Conservation (phyloP, 1,140 invertebrate genomes). For the Phenacoccus solenopsis region DNA sequence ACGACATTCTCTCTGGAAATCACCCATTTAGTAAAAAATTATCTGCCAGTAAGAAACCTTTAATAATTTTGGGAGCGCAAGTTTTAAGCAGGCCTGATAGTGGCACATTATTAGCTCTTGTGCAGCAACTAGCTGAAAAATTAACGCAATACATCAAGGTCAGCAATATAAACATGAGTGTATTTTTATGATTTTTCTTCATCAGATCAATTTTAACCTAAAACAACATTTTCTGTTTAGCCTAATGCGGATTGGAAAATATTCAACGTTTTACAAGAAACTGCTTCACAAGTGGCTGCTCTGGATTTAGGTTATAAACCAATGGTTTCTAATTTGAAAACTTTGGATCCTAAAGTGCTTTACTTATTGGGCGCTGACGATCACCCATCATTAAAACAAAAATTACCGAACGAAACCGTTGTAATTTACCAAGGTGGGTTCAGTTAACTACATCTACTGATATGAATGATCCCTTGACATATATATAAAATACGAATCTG, state of each 20-base stretch:
- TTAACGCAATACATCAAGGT: slow-evolving; percentile 36
- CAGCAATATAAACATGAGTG: slow-evolving; percentile 31
- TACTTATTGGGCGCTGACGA: slow-evolving; percentile 90
- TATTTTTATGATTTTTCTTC: too few relatives aligned
- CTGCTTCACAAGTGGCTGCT: slow-evolving; percentile 87
- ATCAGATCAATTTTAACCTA: too few relatives aligned
- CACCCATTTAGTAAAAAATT: slow-evolving; percentile 65
- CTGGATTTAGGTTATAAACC: slow-evolving; percentile 88
- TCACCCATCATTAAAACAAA: slow-evolving; percentile 55
- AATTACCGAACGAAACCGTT: slow-evolving; percentile 69
- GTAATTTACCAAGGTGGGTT: slow-evolving; percentile 82
- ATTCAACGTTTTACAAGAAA: slow-evolving; percentile 81
- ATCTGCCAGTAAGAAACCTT: slow-evolving; percentile 67
- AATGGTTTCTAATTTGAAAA: slow-evolving; percentile 53
- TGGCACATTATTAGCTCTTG: slow-evolving; percentile 56
- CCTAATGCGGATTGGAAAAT: slow-evolving; percentile 52
- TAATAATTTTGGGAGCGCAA: slow-evolving; percentile 83
- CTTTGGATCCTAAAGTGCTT: slow-evolving; percentile 63
- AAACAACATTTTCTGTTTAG: slow-evolving; percentile 14
- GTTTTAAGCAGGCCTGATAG: slow-evolving; percentile 69
- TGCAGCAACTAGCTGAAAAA: slow-evolving; percentile 54
- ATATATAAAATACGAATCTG: too few relatives aligned
- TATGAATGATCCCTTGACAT: neutral
- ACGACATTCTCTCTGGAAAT: slow-evolving; percentile 56
- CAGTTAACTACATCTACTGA: neutral